Percentiles rank a stretch among this genome's conserved stretches.
These are phyloP conservation scores for Macaca mulatta DNA, from an alignment of 2,113 vertebrate species.

Conservation along the genomic window DNA sequence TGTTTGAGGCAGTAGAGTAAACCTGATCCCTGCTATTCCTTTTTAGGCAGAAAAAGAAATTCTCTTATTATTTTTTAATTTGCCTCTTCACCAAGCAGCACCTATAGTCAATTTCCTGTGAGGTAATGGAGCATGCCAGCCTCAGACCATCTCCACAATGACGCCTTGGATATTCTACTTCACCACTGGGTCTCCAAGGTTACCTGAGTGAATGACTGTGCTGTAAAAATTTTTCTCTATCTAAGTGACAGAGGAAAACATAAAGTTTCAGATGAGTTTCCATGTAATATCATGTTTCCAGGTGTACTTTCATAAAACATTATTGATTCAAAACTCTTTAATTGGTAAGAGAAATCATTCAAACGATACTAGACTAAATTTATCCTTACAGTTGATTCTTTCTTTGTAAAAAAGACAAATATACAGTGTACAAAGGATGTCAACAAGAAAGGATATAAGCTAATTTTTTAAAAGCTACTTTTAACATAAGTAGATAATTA, in stretches of 20 bases:
- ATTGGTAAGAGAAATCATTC: slow-evolving; percentile 2
- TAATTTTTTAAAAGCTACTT: slow-evolving; percentile 11
- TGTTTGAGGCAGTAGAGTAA: background rate
- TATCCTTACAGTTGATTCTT: background rate
- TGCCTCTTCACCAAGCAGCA: background rate
- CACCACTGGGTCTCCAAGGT: background rate
- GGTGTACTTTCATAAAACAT: background rate
- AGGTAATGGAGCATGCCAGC: background rate
- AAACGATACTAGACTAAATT: background rate
- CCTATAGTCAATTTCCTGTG: background rate
- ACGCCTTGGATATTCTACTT: background rate
- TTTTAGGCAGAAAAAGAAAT: background rate
- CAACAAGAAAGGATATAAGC: slow-evolving; percentile 1
- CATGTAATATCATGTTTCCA: background rate
- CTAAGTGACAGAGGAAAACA: background rate
- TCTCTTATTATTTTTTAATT: background rate
- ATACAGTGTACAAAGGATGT: background rate
- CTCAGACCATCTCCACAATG: slow-evolving; percentile 1
- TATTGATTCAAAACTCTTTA: background rate
- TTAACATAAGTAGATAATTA: slow-evolving; percentile 38
- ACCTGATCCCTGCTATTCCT: background rate
- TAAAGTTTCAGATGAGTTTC: background rate
- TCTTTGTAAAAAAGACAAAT: background rate
- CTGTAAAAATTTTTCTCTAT: background rate
- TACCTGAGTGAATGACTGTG: background rate